Evolutionary conservation across 1,140 invertebrate species (phyloP), one percentile per base, ranked within the genome.

Genomic region (Nasonia longicornis): DNA sequence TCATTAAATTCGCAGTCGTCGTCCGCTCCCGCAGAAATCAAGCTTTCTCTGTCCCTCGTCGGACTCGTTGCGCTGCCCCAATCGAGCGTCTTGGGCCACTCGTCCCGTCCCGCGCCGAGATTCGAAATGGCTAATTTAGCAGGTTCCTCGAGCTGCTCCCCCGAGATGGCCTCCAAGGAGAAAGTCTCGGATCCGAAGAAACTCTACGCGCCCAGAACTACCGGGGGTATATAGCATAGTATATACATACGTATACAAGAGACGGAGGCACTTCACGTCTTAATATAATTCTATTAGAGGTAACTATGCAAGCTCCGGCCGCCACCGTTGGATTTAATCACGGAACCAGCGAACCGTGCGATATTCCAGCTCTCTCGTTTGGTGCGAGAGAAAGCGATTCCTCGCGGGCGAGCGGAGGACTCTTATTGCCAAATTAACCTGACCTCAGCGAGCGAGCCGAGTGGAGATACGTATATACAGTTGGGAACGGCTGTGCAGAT

Each of bases 91-190:
- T 84, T 72, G 29, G 70, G 10, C 38, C 31, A 42, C 64, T 67
- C 26, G 66, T 29, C 38, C 38, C n/a, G 20, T 31, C n/a, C 31
- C 85, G 86, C 81, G 85, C 85, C 73, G 88, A 88, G 87, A 90
- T 90, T 91, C 87, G 89, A 90, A 90, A 90, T 89, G 89, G 89
- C 89, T 90, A 90, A 90, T 91, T 91, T 89, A 87, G 86, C 87
- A 81, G 84, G 87, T 42, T 52, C 14, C 69, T 26, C 16, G n/a
- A 48, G 86, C 85, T 74, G 84, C 86, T 88, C 89, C 87, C 87
- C 70, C 83, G 88, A 87, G 88, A 85, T 82, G 72, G 48, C 29
- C 11, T 16, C 70, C 48, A 58, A 58, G 38, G 70, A 31, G 52
- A 26, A 64, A 22, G 16, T 70, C 79, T 74, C 79, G 77, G 45